Evolutionary conservation across 92 coral and sea anemone species (phyloP).

Genomic region (Umimayanthus chanpuru): DNA sequence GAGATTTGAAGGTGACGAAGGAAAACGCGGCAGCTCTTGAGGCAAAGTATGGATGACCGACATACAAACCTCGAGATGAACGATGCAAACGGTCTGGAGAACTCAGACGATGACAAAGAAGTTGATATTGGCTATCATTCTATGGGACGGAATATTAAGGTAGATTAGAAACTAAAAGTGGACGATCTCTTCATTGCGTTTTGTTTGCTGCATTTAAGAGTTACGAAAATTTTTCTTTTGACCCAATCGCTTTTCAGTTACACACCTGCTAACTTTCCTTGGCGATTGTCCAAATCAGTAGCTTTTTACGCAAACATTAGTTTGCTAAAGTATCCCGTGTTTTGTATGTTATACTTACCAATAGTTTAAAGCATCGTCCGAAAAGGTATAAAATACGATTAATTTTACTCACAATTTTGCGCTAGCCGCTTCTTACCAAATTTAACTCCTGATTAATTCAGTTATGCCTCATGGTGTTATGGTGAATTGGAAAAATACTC

Average conservation of each 20-base stretch:
- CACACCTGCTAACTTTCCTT: background rate
- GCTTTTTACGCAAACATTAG: background rate
- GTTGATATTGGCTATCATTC: slow-evolving; percentile 85
- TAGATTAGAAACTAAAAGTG: slow-evolving; percentile 12
- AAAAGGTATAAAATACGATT: background rate
- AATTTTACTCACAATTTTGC: background rate
- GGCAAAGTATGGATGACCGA: slow-evolving; percentile 8
- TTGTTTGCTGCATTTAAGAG: background rate
- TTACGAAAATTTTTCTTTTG: background rate
- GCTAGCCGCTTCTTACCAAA: background rate
- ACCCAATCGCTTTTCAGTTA: background rate
- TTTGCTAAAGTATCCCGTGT: background rate
- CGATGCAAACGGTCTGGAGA: slow-evolving; percentile 54
- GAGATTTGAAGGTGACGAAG: background rate
- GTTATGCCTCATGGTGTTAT: background rate
- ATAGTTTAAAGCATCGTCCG: background rate
- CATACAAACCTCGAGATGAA: slow-evolving; percentile 49
- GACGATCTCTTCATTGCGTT: background rate
- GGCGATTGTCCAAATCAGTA: background rate
- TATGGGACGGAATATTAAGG: slow-evolving; percentile 83
- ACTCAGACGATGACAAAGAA: slow-evolving; percentile 60
- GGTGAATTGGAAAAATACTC: too few species aligned
- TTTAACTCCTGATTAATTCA: background rate
- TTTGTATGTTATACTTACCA: background rate
- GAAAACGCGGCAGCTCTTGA: background rate